These are phyloP conservation scores for Polietes domitor DNA, from an alignment of 2,888 invertebrate species.

Conservation along the genomic window DNA sequence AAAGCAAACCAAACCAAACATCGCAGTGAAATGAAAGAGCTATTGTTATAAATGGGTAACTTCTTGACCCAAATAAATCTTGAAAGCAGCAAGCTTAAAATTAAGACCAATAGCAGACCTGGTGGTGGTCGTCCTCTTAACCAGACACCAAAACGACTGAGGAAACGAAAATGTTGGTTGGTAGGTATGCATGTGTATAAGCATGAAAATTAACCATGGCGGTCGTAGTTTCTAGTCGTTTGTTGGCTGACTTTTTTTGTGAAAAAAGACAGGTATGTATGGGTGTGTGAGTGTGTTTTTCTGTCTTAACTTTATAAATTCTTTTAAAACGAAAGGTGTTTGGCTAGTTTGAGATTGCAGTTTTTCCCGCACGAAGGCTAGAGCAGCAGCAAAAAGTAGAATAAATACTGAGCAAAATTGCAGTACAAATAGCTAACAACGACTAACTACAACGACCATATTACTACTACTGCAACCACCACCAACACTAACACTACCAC, in stretches of 20 bases:
- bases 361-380: not conserved
- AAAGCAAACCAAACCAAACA: not conserved
- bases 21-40: constrained; percentile 2
- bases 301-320: constrained; percentile 2
- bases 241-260: not conserved
- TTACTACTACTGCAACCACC: not conserved
- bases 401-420: constrained; percentile 4
- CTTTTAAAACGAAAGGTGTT: constrained; percentile 16
- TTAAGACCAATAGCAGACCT: constrained; percentile 14
- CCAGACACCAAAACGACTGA: not conserved
- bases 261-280: not conserved
- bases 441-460: not conserved
- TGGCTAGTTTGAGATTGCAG: constrained; percentile 7
- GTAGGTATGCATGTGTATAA: not conserved
- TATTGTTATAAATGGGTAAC: constrained; percentile 56
- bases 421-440: constrained; percentile 7
- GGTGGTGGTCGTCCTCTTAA: no score
- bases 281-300: not conserved
- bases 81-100: constrained; percentile 18
- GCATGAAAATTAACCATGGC: constrained; percentile 20
- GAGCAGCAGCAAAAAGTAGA: not conserved
- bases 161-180: not conserved
- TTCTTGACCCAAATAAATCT: constrained; percentile 66
- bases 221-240: not conserved
- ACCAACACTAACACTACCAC: not conserved